Conservation (phyloP, 1,140 invertebrate species). For the Aricia agestis region DNA sequence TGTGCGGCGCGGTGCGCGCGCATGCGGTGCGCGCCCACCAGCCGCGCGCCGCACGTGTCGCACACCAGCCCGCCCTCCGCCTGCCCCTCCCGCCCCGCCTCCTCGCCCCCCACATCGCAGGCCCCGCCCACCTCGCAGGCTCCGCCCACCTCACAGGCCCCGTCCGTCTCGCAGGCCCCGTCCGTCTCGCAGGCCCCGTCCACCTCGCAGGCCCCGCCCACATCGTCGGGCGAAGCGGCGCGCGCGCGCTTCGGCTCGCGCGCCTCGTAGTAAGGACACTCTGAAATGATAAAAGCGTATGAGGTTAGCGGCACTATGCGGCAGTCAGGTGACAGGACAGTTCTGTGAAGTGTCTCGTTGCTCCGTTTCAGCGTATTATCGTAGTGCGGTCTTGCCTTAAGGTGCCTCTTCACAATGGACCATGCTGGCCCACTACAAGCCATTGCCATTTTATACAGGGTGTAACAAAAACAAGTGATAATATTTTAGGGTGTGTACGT, state of each 20-base stretch:
- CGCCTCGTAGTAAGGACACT: constrained; percentile 62
- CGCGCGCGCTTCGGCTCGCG: constrained; percentile 45
- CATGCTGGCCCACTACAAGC: too few species aligned
- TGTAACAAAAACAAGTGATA: too few species aligned
- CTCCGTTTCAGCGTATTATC: too few species aligned
- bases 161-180: neutral
- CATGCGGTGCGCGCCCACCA: constrained; percentile 38
- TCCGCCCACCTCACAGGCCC: neutral
- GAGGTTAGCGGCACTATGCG: too few species aligned
- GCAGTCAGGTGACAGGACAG: too few species aligned
- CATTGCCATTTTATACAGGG: too few species aligned
- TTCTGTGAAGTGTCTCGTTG: too few species aligned
- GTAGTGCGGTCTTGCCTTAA: too few species aligned
- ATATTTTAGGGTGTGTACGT: too few species aligned
- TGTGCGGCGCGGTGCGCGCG: constrained; percentile 45
- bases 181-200: neutral
- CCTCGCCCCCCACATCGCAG: neutral
- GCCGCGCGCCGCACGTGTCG: constrained; percentile 50
- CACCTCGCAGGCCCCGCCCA: neutral
- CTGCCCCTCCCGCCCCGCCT: constrained; percentile 14
- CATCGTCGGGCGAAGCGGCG: constrained; percentile 19
- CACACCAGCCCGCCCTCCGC: constrained; percentile 42
- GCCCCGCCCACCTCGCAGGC: neutral
- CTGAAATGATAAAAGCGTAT: constrained; percentile 28
- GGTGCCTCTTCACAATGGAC: too few species aligned